Conservation (phyloP, 2,113 vertebrate genomes). For the Brienomyrus brachyistius region DNA sequence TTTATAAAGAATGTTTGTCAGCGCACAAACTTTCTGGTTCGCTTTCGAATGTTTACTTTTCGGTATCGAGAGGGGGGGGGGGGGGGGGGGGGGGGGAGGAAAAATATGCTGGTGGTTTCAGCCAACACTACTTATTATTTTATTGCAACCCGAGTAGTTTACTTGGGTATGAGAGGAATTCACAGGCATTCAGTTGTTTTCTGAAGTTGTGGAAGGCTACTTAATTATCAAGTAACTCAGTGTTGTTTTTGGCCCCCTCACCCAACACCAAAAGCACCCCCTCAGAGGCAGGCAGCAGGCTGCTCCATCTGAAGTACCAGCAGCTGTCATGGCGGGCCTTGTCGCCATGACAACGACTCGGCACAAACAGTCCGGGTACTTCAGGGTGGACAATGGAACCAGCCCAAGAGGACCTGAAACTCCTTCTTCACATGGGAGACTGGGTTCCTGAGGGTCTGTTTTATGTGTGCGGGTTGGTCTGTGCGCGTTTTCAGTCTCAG, state of each 20-base stretch:
- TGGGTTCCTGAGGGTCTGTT: not conserved
- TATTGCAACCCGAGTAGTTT: not conserved
- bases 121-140: not conserved
- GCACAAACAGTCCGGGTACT: constrained; percentile 34
- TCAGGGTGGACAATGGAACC: constrained; percentile 36
- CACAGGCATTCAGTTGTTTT: not conserved
- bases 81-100: not conserved
- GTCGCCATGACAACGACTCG: constrained; percentile 8
- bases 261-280: not conserved
- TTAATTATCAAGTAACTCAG: not conserved
- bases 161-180: not conserved
- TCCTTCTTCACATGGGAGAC: not conserved
- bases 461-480: not conserved
- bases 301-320: not conserved
- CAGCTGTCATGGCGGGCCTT: not conserved
- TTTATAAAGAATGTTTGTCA: not conserved
- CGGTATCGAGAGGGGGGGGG: not conserved
- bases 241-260: not conserved
- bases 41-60: not conserved
- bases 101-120: not conserved
- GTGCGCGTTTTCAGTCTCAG: not conserved
- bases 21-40: not conserved
- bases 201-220: not conserved
- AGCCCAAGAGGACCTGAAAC: not conserved
- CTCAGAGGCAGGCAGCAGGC: not conserved